These are phyloP conservation scores for Omphaloscelis lunosa DNA, from an alignment of 2,888 invertebrate genomes.

Conservation along the genomic window DNA sequence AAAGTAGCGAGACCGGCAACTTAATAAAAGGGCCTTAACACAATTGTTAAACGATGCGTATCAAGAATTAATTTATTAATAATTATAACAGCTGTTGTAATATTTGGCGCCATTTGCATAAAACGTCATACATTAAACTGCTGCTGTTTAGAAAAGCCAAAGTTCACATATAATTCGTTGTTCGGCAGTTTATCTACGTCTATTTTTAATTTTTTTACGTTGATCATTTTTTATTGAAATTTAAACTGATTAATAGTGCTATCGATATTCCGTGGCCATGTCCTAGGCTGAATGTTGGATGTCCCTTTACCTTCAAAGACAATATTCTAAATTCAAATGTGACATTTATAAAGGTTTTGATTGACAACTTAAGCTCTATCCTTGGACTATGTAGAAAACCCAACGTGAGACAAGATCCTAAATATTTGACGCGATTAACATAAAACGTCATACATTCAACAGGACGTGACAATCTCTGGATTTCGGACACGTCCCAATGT, in stretches of 20 bases:
- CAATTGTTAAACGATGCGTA: slow-evolving; percentile 63
- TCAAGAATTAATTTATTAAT: slow-evolving; percentile 61
- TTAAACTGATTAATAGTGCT: slow-evolving; percentile 34
- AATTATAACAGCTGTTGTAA: slow-evolving; percentile 55
- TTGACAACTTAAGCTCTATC: slow-evolving; percentile 19
- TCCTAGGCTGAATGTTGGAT: slow-evolving; percentile 4
- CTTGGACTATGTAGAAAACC: slow-evolving; percentile 25
- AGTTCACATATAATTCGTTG: slow-evolving; percentile 43
- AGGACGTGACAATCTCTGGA: slow-evolving; percentile 63
- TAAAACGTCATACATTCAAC: slow-evolving; percentile 52
- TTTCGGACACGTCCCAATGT: slow-evolving; percentile 68
- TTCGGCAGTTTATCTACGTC: slow-evolving; percentile 21
- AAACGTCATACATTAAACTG: slow-evolving; percentile 34
- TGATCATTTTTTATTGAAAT: no score
- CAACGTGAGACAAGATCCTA: not conserved
- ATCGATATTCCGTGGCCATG: slow-evolving; percentile 21
- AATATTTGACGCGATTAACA: slow-evolving; percentile 43
- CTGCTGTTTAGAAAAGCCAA: slow-evolving; percentile 24
- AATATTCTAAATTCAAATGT: slow-evolving; percentile 18
- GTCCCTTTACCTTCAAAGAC: slow-evolving; percentile 23
- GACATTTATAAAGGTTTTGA: slow-evolving; percentile 3
- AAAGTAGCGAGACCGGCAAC: slow-evolving; percentile 37
- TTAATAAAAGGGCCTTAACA: slow-evolving; percentile 65
- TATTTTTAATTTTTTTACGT: no score
- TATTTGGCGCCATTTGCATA: slow-evolving; percentile 65